Conservation (phyloP, 35 echinoderm and acorn worm genomes). For the Eucidaris tribuloides region DNA sequence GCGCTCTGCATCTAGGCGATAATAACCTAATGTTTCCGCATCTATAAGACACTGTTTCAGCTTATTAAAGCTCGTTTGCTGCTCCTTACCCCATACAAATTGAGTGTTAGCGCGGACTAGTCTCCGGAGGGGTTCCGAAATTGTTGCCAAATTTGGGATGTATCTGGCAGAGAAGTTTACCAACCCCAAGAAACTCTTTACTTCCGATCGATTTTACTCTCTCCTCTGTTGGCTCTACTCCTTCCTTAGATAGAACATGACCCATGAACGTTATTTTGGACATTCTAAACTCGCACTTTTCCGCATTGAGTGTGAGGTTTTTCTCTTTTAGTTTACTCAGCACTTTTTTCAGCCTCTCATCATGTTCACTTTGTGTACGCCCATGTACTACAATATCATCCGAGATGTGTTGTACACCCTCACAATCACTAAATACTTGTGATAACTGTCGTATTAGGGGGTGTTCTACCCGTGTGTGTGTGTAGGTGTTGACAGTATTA, state of each 20-base stretch:
- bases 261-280: constrained; percentile 63
- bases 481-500: no score
- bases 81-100: constrained; percentile 45
- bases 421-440: constrained; percentile 51
- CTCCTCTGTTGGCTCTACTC: constrained; percentile 50
- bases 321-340: constrained; percentile 33
- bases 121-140: constrained; percentile 50
- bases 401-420: constrained; percentile 63
- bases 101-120: constrained; percentile 28
- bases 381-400: constrained; percentile 74
- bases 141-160: constrained; percentile 71
- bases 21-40: constrained; percentile 50
- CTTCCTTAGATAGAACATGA: constrained; percentile 42
- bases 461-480: no score
- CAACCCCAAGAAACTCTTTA: constrained; percentile 71
- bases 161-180: constrained; percentile 55
- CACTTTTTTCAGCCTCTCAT: constrained; percentile 41
- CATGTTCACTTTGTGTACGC: constrained; percentile 35
- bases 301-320: constrained; percentile 53
- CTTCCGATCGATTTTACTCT: constrained; percentile 48
- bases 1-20: constrained; percentile 30
- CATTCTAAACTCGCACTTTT: constrained; percentile 56
- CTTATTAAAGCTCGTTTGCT: constrained; percentile 22
- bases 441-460: no score
- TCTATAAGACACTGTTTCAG: constrained; percentile 48